Evolutionary conservation across 2,797 vertebrate species (phyloP).

Genomic region (Potorous gilbertii): DNA sequence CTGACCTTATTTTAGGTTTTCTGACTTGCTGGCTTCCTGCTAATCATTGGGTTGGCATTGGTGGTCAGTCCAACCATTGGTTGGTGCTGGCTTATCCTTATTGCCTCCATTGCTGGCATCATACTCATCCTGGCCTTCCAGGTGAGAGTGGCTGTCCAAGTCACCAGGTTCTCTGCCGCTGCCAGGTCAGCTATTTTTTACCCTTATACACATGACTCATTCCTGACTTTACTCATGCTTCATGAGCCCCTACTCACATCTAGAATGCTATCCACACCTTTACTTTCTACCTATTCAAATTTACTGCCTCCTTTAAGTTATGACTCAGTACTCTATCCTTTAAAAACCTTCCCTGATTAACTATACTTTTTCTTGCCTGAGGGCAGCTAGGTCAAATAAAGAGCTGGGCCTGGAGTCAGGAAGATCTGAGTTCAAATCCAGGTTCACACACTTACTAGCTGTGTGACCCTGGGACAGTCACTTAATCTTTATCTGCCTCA

Average conservation of each 20-base stretch:
- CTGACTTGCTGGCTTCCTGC: constrained; percentile 91
- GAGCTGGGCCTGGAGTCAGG: neutral
- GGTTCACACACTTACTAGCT: neutral
- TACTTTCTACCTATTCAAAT: neutral
- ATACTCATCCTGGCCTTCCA: constrained; percentile 89
- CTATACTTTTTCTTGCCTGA: neutral
- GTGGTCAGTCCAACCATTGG: constrained; percentile 88
- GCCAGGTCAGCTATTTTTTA: neutral
- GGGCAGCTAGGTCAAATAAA: neutral
- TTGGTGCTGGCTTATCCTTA: constrained; percentile 93
- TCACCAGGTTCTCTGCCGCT: rapidly evolving
- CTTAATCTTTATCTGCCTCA: neutral
- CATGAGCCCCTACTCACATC: neutral
- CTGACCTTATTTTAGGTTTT: constrained; percentile 86
- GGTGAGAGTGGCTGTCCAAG: constrained; percentile 79
- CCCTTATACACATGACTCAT: neutral
- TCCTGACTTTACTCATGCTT: neutral
- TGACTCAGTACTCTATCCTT: neutral
- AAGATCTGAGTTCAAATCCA: neutral
- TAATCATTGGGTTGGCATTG: constrained; percentile 91
- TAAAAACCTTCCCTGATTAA: neutral
- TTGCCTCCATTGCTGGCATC: constrained; percentile 89
- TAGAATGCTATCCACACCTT: neutral
- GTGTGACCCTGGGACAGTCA: neutral
- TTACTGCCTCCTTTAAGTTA: neutral